phyloP scores from a whole-genome alignment of 2,113 vertebrate genomes.

The Paramormyrops kingsleyae region DNA sequence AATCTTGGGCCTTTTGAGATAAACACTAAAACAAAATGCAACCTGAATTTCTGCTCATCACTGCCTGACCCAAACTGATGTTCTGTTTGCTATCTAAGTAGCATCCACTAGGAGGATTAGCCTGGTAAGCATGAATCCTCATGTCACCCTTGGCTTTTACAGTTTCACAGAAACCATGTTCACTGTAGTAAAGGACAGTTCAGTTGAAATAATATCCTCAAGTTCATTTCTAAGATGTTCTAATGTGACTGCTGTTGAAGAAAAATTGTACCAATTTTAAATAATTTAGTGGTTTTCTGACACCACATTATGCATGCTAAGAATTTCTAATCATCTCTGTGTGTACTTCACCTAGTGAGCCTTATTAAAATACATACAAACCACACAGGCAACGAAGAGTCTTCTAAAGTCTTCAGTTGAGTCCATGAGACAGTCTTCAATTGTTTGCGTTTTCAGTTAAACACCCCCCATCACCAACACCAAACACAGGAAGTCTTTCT shows the following conservation, averaged over 20 bases:
- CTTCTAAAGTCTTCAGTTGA: not conserved
- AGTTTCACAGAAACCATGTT: not conserved
- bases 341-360: not conserved
- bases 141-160: not conserved
- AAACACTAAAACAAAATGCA: not conserved
- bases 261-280: not conserved
- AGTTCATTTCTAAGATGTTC: not conserved
- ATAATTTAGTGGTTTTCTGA: not conserved
- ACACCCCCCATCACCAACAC: not conserved
- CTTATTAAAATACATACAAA: not conserved
- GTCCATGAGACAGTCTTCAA: slow-evolving; percentile 6
- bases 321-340: not conserved
- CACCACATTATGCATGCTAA: not conserved
- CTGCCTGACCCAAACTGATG: slow-evolving; percentile 23
- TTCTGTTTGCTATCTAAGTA: slow-evolving; percentile 44
- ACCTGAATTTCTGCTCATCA: not conserved
- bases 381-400: not conserved
- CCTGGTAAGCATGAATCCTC: slow-evolving; percentile 44
- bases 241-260: not conserved
- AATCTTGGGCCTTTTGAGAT: not conserved
- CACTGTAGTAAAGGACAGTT: not conserved
- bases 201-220: not conserved
- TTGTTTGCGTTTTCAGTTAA: not conserved
- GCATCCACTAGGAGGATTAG: slow-evolving; percentile 38
- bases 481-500: not conserved